A percentile compares a stretch with the other conserved stretches of the same genome.
These are phyloP conservation scores for human (Homo sapiens) DNA, from an alignment of 2,113 vertebrate genomes.

Conservation along the genomic window DNA sequence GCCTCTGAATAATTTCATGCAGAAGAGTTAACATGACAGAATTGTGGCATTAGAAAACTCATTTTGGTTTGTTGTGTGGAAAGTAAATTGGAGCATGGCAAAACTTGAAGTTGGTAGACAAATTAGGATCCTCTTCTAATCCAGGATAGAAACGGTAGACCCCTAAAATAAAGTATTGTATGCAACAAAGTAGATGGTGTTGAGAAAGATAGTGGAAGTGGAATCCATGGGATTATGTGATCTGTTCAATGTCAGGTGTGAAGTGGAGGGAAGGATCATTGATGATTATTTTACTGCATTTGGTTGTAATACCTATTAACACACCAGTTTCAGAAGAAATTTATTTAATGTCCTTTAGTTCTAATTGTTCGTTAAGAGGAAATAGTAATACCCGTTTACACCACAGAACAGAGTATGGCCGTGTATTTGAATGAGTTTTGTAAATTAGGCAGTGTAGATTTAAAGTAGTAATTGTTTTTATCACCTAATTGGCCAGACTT, in stretches of 20 bases:
- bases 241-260: background rate
- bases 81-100: background rate
- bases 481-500: background rate
- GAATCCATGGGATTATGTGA: background rate
- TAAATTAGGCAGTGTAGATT: background rate
- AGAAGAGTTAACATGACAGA: background rate
- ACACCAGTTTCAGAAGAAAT: background rate
- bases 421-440: background rate
- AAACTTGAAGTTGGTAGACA: background rate
- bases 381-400: background rate
- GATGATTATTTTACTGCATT: background rate
- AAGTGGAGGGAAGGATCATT: background rate
- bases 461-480: slow-evolving; percentile 24
- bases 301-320: background rate
- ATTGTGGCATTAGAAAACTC: background rate
- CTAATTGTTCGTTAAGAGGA: background rate
- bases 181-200: background rate
- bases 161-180: background rate
- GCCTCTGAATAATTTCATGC: background rate
- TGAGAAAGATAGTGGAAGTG: background rate
- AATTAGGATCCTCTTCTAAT: background rate
- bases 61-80: background rate
- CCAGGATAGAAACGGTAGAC: background rate
- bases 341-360: background rate
- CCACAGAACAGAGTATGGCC: background rate